phyloP scores from a whole-genome alignment of 2,113 vertebrate species.

The Scartelaos histophorus region DNA sequence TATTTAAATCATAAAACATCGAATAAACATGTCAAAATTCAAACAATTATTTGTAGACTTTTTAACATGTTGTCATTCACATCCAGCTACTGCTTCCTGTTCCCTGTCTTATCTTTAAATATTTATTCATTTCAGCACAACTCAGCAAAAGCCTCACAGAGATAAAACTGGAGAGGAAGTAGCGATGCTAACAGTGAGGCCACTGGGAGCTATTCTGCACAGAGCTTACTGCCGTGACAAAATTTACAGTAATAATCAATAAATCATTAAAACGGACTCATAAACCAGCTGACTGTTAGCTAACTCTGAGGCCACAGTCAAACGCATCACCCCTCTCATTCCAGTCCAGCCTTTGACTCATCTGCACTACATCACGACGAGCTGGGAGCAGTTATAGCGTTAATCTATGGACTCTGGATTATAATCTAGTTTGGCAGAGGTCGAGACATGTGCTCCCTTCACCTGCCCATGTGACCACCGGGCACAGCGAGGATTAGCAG shows the following conservation, averaged over 20 bases:
- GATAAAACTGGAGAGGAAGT: too few species aligned
- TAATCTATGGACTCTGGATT: constrained; percentile 27
- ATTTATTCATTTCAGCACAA: too few species aligned
- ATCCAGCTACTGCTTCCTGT: too few species aligned
- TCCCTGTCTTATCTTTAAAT: too few species aligned
- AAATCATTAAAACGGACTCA: background rate
- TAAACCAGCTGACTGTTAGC: constrained; percentile 1
- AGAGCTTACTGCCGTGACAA: background rate
- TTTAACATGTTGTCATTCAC: too few species aligned
- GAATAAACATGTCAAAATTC: too few species aligned
- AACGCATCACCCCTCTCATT: constrained; percentile 11
- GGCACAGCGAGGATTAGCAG: constrained; percentile 39
- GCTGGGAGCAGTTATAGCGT: constrained; percentile 13
- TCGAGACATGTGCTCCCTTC: constrained; percentile 14
- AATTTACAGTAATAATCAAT: constrained; percentile 28
- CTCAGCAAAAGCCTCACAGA: too few species aligned
- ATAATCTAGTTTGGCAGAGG: constrained; percentile 45
- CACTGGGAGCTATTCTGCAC: too few species aligned
- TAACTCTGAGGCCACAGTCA: background rate
- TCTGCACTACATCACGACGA: constrained; percentile 30
- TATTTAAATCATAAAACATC: too few species aligned
- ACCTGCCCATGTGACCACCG: constrained; percentile 39
- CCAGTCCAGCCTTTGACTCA: constrained; percentile 30
- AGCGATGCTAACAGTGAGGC: too few species aligned
- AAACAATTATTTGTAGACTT: too few species aligned